These are phyloP conservation scores for Zaprionus nigranus DNA, from an alignment of 1,140 invertebrate species.

Conservation along the genomic window DNA sequence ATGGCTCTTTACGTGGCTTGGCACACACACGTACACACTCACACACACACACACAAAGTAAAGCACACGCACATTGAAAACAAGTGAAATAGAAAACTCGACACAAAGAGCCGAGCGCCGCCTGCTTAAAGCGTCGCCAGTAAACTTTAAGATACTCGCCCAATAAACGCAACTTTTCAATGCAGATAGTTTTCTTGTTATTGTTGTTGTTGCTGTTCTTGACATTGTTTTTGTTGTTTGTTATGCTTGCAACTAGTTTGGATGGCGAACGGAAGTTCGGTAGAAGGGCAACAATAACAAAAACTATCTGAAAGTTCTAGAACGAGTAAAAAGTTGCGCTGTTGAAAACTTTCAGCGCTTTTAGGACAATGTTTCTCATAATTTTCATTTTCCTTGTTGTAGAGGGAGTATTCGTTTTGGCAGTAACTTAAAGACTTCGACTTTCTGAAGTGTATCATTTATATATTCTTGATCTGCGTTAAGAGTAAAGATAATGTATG, in stretches of 20 bases:
- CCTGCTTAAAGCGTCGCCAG: conserved; percentile 34
- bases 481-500: too few relatives aligned
- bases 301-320: conserved; percentile 53
- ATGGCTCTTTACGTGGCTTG: conserved; percentile 43
- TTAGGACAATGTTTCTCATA: conserved; percentile 54
- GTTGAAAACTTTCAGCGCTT: conserved; percentile 68
- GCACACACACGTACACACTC: conserved; percentile 19
- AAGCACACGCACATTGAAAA: conserved; percentile 17
- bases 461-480: too few relatives aligned
- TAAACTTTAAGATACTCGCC: conserved; percentile 40
- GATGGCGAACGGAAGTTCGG: too few relatives aligned
- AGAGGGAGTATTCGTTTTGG: too few relatives aligned
- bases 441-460: too few relatives aligned
- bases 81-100: conserved; percentile 76
- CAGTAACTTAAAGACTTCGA: too few relatives aligned
- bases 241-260: conserved; percentile 41
- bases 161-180: conserved; percentile 56
- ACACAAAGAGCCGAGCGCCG: conserved; percentile 6
- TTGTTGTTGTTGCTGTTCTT: conserved; percentile 65
- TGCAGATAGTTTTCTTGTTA: conserved; percentile 42
- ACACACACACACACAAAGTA: background rate
- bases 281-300: conserved; percentile 44
- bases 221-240: conserved; percentile 56
- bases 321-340: conserved; percentile 54
- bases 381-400: conserved; percentile 11